Conservation (phyloP, 2,113 vertebrate species). For the Gymnarchus niloticus region DNA sequence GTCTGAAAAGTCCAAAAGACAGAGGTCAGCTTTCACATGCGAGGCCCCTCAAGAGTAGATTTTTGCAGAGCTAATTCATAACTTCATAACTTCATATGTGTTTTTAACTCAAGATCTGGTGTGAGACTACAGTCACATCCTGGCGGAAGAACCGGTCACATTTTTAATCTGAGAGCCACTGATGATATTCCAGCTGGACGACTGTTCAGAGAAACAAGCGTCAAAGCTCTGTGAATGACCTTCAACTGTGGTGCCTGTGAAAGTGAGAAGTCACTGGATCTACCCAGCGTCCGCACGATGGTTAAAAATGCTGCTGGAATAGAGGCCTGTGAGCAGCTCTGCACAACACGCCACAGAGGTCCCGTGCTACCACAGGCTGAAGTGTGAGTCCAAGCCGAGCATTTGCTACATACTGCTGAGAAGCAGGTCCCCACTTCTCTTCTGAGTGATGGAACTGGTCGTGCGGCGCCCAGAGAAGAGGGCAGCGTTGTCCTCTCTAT, state of each 20-base stretch:
- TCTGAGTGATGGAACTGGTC: constrained; percentile 66
- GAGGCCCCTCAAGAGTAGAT: background rate
- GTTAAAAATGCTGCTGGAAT: background rate
- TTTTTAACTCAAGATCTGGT: background rate
- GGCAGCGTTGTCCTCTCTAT: constrained; percentile 60
- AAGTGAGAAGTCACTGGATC: background rate
- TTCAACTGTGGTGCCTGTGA: background rate
- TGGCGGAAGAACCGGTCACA: background rate
- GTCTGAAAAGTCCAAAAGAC: constrained; percentile 56
- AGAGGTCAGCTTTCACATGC: constrained; percentile 7
- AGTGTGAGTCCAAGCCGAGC: background rate
- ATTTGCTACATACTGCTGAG: constrained; percentile 67
- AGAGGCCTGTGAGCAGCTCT: background rate
- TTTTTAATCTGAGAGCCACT: background rate
- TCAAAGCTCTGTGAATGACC: background rate
- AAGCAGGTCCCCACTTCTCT: constrained; percentile 66
- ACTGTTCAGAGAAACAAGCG: background rate
- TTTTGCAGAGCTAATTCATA: background rate
- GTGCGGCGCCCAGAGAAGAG: constrained; percentile 63
- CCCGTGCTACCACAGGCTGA: background rate
- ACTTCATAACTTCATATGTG: background rate
- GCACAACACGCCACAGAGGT: background rate
- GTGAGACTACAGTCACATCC: background rate
- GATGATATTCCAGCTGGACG: background rate
- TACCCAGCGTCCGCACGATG: background rate